Percentiles rank a stretch among this genome's conserved stretches.
These are phyloP conservation scores for Parelbella ahira DNA, from an alignment of 2,888 invertebrate genomes.

Conservation along the genomic window DNA sequence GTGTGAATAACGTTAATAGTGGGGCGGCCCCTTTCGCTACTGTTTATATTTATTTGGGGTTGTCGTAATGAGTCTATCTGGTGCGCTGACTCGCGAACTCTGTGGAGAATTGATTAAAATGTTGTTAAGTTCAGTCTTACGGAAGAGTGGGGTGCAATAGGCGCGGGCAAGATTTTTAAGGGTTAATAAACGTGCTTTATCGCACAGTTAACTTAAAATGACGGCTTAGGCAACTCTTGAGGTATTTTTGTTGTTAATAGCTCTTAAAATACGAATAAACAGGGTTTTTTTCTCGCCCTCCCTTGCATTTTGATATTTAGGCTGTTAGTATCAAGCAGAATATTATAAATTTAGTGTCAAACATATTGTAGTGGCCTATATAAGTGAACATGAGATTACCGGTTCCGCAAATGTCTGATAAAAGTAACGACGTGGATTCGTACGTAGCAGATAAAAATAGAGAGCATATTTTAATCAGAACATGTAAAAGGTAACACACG, in stretches of 20 bases:
- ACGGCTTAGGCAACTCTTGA: slow-evolving; percentile 37
- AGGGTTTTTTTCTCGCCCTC: slow-evolving; percentile 27
- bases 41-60: slow-evolving; percentile 80
- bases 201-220: slow-evolving; percentile 47
- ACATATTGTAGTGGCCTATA: no score
- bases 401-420: no score
- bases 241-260: slow-evolving; percentile 35
- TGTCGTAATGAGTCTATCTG: slow-evolving; percentile 76
- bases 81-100: slow-evolving; percentile 77
- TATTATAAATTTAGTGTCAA: no score
- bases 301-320: slow-evolving; percentile 5
- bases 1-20: slow-evolving; percentile 78
- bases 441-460: no score
- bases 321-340: no score
- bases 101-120: slow-evolving; percentile 80
- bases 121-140: slow-evolving; percentile 74
- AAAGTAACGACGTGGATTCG: no score
- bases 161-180: slow-evolving; percentile 56
- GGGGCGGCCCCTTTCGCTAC: slow-evolving; percentile 72
- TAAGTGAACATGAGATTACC: no score
- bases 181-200: slow-evolving; percentile 59
- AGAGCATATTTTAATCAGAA: no score
- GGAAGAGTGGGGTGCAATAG: slow-evolving; percentile 67
- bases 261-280: slow-evolving; percentile 35
- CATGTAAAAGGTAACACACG: no score